Evolutionary conservation across 2,888 invertebrate genomes (phyloP), one percentile per base, ranked within the genome.

Genomic region (Stenichneumon culpator): DNA sequence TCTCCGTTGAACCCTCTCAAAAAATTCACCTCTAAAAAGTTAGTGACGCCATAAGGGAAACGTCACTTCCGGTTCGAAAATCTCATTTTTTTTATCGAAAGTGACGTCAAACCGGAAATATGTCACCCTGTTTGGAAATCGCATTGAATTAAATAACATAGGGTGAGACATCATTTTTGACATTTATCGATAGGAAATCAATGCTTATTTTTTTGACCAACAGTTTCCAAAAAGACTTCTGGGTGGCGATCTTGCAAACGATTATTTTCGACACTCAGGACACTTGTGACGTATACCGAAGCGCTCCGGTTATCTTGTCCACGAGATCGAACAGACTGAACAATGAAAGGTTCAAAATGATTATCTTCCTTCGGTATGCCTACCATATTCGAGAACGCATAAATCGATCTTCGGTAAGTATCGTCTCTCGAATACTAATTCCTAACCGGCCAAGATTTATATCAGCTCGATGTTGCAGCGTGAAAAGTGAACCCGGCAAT

Each of bases 401-500:
- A 44, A 72, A 79, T 79, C 79, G 72, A 79, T 79, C 77, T 47
- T 88, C 87, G 89, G 89, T 83, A 87, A 86, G 83, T 87, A 90
- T 91, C 90, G 90, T 89, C 89, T 89, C 54, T 67, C 90, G 87
- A 54, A 52, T 47, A 79, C 60, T 79, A 63, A 73, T 67, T 79
- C 75, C 47, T 57, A 75, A 65, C 47, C 36, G 25, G 16, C 32
- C 90, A 67, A 84, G 84, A 88, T 90, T 90, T 88, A 89, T 90
- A 90, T 89, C 86, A 73, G 79, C 72, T 69, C 72, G 77, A 60
- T 78, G 79, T 79, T 82, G 68, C 47, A 28, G 50, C 11, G 60
- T 67, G 54, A 44, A 57, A 60, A 72, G 32, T 63, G 57, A 50
- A 57, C 14, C 28, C 28, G 32, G 32, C 25, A 32, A 65, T 32